A percentile compares a stretch with the other conserved stretches of the same genome.
phyloP scores from a whole-genome alignment of 1,140 invertebrate genomes.

The Helicorthomorpha holstii region DNA sequence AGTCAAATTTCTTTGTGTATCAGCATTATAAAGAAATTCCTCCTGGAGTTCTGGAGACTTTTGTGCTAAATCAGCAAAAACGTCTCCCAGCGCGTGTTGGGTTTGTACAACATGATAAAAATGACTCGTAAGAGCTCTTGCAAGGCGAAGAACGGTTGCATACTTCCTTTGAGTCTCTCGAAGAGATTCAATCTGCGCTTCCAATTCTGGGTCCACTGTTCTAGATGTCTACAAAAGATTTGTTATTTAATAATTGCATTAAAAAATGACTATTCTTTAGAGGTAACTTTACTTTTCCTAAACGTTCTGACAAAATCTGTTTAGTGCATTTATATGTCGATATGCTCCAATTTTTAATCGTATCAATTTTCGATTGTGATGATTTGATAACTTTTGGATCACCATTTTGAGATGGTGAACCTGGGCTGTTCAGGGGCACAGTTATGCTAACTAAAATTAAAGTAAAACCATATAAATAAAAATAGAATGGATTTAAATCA shows the following conservation, averaged over 20 bases:
- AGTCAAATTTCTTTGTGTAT: conserved; percentile 79
- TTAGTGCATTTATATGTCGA: conserved; percentile 94
- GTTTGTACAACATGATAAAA: conserved; percentile 77
- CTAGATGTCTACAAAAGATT: conserved; percentile 38
- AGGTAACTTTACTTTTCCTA: conserved; percentile 49
- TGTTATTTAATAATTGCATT: conserved; percentile 2
- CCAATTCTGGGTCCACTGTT: conserved; percentile 77
- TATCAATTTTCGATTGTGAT: conserved; percentile 61
- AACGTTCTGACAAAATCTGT: conserved; percentile 82
- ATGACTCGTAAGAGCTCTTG: conserved; percentile 64
- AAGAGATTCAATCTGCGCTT: conserved; percentile 77
- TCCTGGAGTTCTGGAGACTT: conserved; percentile 87
- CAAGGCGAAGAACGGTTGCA: conserved; percentile 66
- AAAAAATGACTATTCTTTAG: neutral
- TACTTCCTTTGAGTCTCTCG: conserved; percentile 90
- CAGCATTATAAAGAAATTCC: conserved; percentile 87
- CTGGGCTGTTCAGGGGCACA: conserved; percentile 27
- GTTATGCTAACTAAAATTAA: conserved; percentile 24
- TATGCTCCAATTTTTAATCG: conserved; percentile 86
- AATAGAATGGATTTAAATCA: too few species aligned
- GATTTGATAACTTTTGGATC: conserved; percentile 40
- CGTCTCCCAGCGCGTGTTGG: conserved; percentile 60
- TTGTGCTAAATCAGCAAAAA: conserved; percentile 87
- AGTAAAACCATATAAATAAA: too few species aligned
- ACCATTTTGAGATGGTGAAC: conserved; percentile 34